Conservation (phyloP, 2,113 vertebrate genomes). For the Pomatorhinus ruficollis region DNA sequence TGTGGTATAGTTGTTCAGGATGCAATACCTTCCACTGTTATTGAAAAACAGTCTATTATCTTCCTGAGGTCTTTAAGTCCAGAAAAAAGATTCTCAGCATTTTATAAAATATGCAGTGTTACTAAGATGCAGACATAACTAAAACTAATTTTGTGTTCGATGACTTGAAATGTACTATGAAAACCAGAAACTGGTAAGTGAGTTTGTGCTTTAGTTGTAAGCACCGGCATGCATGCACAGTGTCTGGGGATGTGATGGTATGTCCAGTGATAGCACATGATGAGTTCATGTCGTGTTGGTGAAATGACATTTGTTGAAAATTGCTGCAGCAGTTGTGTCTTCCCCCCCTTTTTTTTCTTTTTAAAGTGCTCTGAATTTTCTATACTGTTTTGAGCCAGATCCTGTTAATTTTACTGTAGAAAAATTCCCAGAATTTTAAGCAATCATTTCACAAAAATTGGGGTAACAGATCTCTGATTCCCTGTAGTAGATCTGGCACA, state of each 20-base stretch:
- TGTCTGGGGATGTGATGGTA: not conserved
- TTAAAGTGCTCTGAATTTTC: not conserved
- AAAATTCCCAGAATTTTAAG: not conserved
- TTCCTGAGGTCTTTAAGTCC: not conserved
- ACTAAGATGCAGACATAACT: not conserved
- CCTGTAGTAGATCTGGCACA: not conserved
- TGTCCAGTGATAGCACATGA: not conserved
- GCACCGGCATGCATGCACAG: fast-evolving
- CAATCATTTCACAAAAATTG: not conserved
- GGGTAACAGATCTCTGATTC: not conserved
- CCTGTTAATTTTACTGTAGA: not conserved
- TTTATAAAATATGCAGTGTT: not conserved
- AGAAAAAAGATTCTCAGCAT: not conserved
- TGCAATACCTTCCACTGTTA: not conserved
- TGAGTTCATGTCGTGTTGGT: not conserved
- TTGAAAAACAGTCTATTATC: not conserved
- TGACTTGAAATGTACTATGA: not conserved
- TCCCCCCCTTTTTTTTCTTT: not conserved
- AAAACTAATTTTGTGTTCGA: not conserved
- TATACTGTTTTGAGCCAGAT: not conserved
- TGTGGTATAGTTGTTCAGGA: not conserved
- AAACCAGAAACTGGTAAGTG: not conserved
- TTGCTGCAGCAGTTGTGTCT: not conserved
- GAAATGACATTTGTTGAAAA: not conserved
- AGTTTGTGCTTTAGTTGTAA: not conserved